Evolutionary conservation across 2,888 invertebrate genomes (phyloP), one percentile per base, ranked within the genome.

Genomic region (Nomada ferruginata): DNA sequence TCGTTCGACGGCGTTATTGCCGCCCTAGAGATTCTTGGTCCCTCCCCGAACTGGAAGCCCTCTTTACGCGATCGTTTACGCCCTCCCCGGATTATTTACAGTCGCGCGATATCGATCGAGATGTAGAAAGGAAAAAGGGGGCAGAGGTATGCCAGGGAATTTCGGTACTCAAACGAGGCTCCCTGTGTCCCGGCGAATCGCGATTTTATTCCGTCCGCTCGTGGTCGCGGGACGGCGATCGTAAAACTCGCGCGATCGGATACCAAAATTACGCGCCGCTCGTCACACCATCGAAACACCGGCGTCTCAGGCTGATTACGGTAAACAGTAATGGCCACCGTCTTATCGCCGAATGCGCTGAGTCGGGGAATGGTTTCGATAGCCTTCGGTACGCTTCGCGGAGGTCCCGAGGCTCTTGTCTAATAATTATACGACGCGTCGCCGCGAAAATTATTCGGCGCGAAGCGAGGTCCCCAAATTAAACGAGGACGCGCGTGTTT

Each of bases 11-110:
- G 66, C 50, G 26, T 68, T 72, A 72, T 50, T 53, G 36, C 44
- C 66, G 53, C 13, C 13, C 26, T 26, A 36, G 5, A 63, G 60
- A 69, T 72, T 64, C 52, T 26, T 26, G 9, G 44, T 47, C n/a
- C 15, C n/a, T 18, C 44, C 0, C 23, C 23, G 44, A 26, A 59
- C 52, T 44, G 23, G 53, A 18, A 50, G 36, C 65, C 36, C 13
- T 29, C 71, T 64, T 70, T 57, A 42, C 70, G 70, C 42, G 47
- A 11, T 23, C 72, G 66, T 90, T 90, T 90, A 88, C 89, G 87
- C 88, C 87, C 85, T 86, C 77, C 68, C 84, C 57, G 83, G 76
- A 87, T 89, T 88, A 91, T 91, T 91, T 90, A 91, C 87, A 85
- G 85, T 87, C 86, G 83, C 61, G 73, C 76, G 90, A 90, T 91